Conservation (phyloP, 2,797 vertebrate genomes). For the Xiphorhynchus erythropygius region DNA sequence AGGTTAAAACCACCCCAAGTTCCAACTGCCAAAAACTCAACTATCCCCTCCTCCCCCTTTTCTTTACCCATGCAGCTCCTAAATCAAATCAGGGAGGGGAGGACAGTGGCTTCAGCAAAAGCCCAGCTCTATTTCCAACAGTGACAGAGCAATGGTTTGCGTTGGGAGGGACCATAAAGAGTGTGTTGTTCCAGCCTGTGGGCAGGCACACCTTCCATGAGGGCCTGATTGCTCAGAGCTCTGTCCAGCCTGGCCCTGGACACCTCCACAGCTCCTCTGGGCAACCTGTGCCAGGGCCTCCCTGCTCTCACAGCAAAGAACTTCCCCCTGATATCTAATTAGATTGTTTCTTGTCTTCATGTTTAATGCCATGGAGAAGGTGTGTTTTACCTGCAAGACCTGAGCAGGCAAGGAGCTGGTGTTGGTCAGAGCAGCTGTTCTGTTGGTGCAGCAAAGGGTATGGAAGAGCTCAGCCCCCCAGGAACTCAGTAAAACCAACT, state of each 20-base stretch:
- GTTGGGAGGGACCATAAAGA: too few relatives aligned
- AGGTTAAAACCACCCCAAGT: too few relatives aligned
- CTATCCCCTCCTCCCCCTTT: too few relatives aligned
- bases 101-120: too few relatives aligned
- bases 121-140: too few relatives aligned
- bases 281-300: neutral
- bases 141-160: neutral
- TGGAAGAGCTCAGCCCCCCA: rapidly evolving
- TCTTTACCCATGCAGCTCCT: too few relatives aligned
- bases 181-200: neutral
- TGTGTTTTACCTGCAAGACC: too few relatives aligned
- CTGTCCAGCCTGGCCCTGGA: neutral
- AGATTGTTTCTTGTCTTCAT: rapidly evolving
- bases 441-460: rapidly evolving
- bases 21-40: too few relatives aligned
- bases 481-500: rapidly evolving
- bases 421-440: rapidly evolving
- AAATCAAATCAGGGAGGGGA: too few relatives aligned
- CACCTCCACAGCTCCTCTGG: neutral
- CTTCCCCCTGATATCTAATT: neutral
- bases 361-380: too few relatives aligned
- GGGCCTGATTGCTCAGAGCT: neutral
- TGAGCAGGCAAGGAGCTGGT: rapidly evolving
- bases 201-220: too few relatives aligned
- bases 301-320: neutral